Percentiles rank a stretch among this genome's conserved stretches.
phyloP scores from a whole-genome alignment of 1,140 invertebrate species.

The Euura saliciscinereae region DNA sequence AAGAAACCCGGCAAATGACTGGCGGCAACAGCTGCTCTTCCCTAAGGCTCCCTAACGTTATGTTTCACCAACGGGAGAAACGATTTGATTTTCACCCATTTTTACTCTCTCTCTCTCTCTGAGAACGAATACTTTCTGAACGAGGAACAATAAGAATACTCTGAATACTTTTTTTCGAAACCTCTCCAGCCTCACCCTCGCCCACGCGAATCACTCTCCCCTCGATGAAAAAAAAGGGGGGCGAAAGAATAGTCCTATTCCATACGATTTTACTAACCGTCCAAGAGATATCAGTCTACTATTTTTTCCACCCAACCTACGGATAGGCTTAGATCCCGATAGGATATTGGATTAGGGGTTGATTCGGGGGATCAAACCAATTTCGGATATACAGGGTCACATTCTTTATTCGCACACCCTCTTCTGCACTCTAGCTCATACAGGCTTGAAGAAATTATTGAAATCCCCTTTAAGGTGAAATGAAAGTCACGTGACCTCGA shows the following conservation, averaged over 20 bases:
- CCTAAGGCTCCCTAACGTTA: background rate
- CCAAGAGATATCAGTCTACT: background rate
- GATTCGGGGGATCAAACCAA: slow-evolving; percentile 2
- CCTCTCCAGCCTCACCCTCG: background rate
- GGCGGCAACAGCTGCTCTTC: background rate
- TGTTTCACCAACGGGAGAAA: background rate
- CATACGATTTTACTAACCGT: background rate
- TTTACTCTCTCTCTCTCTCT: background rate
- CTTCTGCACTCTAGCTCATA: too few relatives aligned
- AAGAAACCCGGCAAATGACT: background rate
- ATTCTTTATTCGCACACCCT: background rate
- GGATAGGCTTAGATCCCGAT: background rate
- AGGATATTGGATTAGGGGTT: slow-evolving; percentile 7
- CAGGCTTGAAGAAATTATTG: too few relatives aligned
- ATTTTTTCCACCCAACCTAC: background rate
- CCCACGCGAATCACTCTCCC: background rate
- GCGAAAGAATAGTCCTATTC: background rate
- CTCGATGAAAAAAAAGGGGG: background rate
- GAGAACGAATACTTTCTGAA: background rate
- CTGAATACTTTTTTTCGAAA: background rate
- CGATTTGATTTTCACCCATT: slow-evolving; percentile 2
- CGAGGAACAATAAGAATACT: background rate
- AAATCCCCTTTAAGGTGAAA: too few relatives aligned
- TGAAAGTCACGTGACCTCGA: too few relatives aligned
- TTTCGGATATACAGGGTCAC: background rate